Percentiles rank a stretch among this genome's conserved stretches.
phyloP scores from a whole-genome alignment of 2,888 invertebrate genomes.

The Craniophora ligustri region DNA sequence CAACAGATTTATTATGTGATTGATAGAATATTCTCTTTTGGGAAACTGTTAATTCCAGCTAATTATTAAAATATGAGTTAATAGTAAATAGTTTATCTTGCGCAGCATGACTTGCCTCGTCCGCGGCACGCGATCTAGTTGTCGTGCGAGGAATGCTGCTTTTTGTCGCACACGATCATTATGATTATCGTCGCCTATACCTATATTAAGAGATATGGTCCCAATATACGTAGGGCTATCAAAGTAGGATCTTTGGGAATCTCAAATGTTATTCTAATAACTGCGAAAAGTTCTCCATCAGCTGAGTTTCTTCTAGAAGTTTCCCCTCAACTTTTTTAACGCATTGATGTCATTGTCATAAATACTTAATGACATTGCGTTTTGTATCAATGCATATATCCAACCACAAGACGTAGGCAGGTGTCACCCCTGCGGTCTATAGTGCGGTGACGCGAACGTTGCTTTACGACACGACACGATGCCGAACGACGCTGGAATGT shows the following conservation, averaged over 20 bases:
- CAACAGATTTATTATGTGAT: background rate
- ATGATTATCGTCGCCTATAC: slow-evolving; percentile 64
- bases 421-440: slow-evolving; percentile 32
- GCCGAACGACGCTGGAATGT: slow-evolving; percentile 54
- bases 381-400: background rate
- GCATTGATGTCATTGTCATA: too few relatives aligned
- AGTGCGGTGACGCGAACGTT: slow-evolving; percentile 45
- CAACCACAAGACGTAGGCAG: background rate
- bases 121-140: slow-evolving; percentile 73
- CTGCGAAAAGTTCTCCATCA: too few relatives aligned
- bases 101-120: slow-evolving; percentile 46
- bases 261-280: background rate
- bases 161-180: slow-evolving; percentile 69
- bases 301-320: too few relatives aligned
- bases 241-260: slow-evolving; percentile 4
- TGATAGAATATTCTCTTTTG: background rate
- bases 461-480: slow-evolving; percentile 59
- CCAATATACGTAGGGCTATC: slow-evolving; percentile 55
- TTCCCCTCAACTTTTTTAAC: too few relatives aligned
- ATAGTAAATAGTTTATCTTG: slow-evolving; percentile 40
- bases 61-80: slow-evolving; percentile 38
- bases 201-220: slow-evolving; percentile 55
- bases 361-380: background rate
- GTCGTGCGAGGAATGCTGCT: slow-evolving; percentile 72
- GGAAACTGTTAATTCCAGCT: background rate